Evolutionary conservation across 2,888 invertebrate genomes (phyloP), one percentile per base, ranked within the genome.

Genomic region (Calameuta idolon): DNA sequence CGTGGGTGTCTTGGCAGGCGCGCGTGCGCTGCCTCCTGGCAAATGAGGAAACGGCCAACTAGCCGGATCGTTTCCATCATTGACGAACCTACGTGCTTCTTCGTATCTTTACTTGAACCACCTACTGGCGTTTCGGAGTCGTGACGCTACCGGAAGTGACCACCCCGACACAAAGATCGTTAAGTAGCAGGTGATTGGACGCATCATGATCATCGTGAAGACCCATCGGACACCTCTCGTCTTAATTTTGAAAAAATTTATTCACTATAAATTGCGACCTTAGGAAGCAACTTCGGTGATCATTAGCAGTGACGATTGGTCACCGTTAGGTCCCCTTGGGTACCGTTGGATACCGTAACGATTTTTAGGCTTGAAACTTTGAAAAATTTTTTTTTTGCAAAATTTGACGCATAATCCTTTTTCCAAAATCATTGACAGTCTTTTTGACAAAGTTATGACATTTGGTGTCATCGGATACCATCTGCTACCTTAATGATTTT

Each of bases 31-130:
- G 33, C 40, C 75, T 40, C 80, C 81, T 84, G 81, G 80, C 84
- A 90, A 90, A 90, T 90, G 89, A 90, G 90, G 90, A 90, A 90
- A 89, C 86, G 84, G 85, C 87, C 87, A 89, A 89, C 89, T 89
- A 89, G 84, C 86, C 86, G 84, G 86, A 84, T 89, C 88, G 89
- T 90, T 89, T 90, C 85, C 89, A 81, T 86, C 82, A 81, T 80
- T 81, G 79, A 81, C 82, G 83, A 80, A 77, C 73, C 73, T 73
- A 77, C 78, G 79, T 79, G 80, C 81, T 75, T 76, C 71, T 77
- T 37, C 55, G 55, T 55, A 55, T 55, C 55, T 9, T 55, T 55
- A 23, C 55, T 55, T 23, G 9, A 55, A 55, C 55, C 55, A 55
- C 23, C 55, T 55, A 55, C 55, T 9, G 5, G 55, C 23, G 23